Evolutionary conservation across 2,797 vertebrate genomes (phyloP), one percentile per base, ranked within the genome.

Genomic region (Propithecus deckenii): DNA sequence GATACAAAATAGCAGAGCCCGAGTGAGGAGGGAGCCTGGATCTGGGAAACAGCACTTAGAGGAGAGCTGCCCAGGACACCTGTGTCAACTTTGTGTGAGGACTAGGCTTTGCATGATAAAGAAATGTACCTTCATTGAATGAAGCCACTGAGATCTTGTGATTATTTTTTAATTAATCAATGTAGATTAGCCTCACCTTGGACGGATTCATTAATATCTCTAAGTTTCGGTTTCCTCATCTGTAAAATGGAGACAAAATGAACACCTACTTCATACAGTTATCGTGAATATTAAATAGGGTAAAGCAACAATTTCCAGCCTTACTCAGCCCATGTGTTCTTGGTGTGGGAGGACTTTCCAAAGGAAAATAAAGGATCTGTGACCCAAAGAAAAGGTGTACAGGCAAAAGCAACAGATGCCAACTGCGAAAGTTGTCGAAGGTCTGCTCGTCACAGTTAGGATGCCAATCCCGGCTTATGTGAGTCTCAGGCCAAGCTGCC

Each of bases 151-250:
- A 74, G 15, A 50, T 20, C 69, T 85, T 79, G 46, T 50, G 35
- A 46, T n/a, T 74, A 15, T 78, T 97, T 96, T 96, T 75, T 86
- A 2, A 13, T 57, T 85, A 85, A n/a, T 81, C 35, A 89, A 50
- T 86, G 25, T 22, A 32, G 15, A 89, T 63, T 48, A 65, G 20
- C 52, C 43, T 72, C 83, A 71, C 10, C 15, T 86, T 75, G 4
- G 23, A 46, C 1, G 90, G 65, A 63, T 95, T 59, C 28, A 10
- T 78, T 78, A 86, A 76, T 11, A 43, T 71, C 5, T 57, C 25
- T 65, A 74, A 80, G 5, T 1, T 52, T 92, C 41, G 86, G 35
- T 91, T 93, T 84, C 18, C 35, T 91, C 15, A 61, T 61, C 17
- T 50, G 4, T 67, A 86, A 96, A 90, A 48, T 38, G 55, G 18